Evolutionary conservation across 2,797 vertebrate species (phyloP).

Genomic region (Alfaro cultratus): DNA sequence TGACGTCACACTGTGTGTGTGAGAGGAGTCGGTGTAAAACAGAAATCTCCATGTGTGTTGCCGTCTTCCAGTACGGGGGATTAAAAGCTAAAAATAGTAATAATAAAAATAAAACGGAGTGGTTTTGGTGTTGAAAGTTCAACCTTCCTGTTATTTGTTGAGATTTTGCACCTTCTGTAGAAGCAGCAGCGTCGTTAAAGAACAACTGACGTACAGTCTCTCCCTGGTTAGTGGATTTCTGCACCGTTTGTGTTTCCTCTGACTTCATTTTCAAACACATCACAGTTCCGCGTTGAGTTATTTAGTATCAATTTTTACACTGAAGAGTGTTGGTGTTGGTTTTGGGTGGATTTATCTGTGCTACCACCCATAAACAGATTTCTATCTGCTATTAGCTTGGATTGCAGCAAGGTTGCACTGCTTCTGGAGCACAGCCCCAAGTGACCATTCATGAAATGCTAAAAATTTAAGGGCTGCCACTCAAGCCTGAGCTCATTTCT

Average conservation of each 20-base stretch:
- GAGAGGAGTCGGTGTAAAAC: not conserved
- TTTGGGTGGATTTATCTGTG: not conserved
- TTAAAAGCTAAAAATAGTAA: not conserved
- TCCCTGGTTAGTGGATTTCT: not conserved
- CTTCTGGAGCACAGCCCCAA: not conserved
- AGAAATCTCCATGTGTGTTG: not conserved
- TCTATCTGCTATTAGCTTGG: not conserved
- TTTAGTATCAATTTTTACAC: not conserved
- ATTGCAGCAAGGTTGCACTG: not conserved
- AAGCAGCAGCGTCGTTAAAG: not conserved
- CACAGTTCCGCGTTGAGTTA: not conserved
- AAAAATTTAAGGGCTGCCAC: constrained; percentile 1
- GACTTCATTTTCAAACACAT: not conserved
- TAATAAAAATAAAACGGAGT: not conserved
- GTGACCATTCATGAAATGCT: not conserved
- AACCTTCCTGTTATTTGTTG: not conserved
- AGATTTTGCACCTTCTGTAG: not conserved
- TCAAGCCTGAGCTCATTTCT: not conserved
- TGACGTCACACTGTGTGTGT: not conserved
- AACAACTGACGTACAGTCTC: not conserved
- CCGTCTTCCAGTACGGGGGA: not conserved
- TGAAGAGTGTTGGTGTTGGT: not conserved
- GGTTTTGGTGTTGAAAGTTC: not conserved
- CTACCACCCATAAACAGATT: no score
- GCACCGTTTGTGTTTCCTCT: not conserved